A percentile compares a stretch with the other conserved stretches of the same genome.
Conservation (phyloP, 2,797 vertebrate genomes). For the Chloroceryle inda region DNA sequence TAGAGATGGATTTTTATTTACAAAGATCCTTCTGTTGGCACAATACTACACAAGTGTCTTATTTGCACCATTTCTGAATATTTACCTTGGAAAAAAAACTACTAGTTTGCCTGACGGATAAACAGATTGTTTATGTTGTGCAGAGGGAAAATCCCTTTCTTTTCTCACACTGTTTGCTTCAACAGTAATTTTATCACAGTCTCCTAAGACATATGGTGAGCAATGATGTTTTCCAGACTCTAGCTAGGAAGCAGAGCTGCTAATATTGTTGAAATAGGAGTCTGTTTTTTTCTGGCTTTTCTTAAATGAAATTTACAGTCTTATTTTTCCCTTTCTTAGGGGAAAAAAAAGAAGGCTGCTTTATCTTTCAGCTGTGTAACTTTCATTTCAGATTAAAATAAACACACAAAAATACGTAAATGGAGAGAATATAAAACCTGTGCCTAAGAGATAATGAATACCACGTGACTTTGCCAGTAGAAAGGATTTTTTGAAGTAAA, state of each 20-base stretch:
- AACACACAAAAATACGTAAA: not conserved
- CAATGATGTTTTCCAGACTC: constrained; percentile 28
- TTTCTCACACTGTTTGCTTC: not conserved
- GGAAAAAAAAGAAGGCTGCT: not conserved
- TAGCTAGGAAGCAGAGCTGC: constrained; percentile 11
- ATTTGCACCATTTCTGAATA: not conserved
- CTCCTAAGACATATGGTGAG: not conserved
- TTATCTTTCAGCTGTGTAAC: not conserved
- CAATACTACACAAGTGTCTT: not conserved
- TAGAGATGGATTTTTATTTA: not conserved
- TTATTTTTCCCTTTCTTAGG: not conserved
- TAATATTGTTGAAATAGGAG: constrained; percentile 9
- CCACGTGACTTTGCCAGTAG: not conserved
- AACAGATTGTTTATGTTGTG: not conserved
- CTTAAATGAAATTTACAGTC: constrained; percentile 13
- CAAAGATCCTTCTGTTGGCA: not conserved
- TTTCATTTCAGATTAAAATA: constrained; percentile 13
- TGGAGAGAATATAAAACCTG: not conserved
- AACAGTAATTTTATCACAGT: constrained; percentile 11
- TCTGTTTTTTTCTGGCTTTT: not conserved
- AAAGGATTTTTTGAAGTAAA: not conserved
- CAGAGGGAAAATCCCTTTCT: constrained; percentile 10
- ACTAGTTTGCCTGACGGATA: not conserved
- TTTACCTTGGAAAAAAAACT: not conserved
- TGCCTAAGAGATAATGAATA: not conserved